Evolutionary conservation across 2,113 vertebrate genomes (phyloP).

Genomic region (Syngnathus scovelli): DNA sequence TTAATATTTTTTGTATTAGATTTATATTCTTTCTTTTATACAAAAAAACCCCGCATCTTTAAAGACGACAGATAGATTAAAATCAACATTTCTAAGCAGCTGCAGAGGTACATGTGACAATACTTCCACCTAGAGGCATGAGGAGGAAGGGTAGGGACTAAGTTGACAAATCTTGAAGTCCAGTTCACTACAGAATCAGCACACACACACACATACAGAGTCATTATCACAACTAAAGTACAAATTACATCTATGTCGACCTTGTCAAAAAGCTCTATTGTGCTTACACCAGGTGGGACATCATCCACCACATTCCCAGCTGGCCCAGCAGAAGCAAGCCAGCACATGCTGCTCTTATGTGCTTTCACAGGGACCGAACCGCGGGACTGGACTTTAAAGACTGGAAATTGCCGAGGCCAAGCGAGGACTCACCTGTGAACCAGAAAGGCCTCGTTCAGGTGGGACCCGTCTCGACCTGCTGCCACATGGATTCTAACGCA

Average conservation of each 20-base stretch:
- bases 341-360: slow-evolving; percentile 55
- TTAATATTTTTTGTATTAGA: not conserved
- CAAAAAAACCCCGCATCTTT: not conserved
- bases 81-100: slow-evolving; percentile 15
- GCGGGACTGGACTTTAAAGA: slow-evolving; percentile 39
- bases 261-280: slow-evolving; percentile 32
- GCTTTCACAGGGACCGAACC: slow-evolving; percentile 35
- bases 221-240: not conserved
- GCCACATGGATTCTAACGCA: slow-evolving; percentile 50
- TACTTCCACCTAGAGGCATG: slow-evolving; percentile 66
- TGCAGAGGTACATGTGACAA: slow-evolving; percentile 58
- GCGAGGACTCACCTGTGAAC: slow-evolving; percentile 62
- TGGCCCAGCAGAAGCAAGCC: slow-evolving; percentile 53
- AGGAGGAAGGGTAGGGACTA: slow-evolving; percentile 6
- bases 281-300: slow-evolving; percentile 57
- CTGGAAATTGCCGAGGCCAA: slow-evolving; percentile 32
- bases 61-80: not conserved
- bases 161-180: not conserved
- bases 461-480: slow-evolving; percentile 70
- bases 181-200: not conserved
- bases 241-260: slow-evolving; percentile 2
- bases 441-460: slow-evolving; percentile 60
- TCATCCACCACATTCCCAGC: slow-evolving; percentile 52
- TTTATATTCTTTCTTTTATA: not conserved
- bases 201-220: not conserved